Evolutionary conservation across 1,140 invertebrate genomes (phyloP).

Genomic region (Calycopis cecrops): DNA sequence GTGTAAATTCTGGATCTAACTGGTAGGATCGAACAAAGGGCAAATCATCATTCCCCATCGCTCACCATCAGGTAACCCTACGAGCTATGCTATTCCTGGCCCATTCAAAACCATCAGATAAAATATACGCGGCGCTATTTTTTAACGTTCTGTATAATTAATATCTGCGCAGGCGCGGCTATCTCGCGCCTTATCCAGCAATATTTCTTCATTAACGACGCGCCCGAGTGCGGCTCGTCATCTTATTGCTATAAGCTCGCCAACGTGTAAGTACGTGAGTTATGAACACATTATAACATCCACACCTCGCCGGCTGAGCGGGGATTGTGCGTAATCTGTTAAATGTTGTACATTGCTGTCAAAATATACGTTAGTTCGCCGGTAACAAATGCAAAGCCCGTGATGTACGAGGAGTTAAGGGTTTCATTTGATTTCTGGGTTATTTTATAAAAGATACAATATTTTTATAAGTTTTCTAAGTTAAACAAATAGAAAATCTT

Average conservation of each 20-base stretch:
- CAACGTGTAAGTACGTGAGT: constrained; percentile 32
- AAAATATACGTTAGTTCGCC: constrained; percentile 6
- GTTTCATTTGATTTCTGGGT: too few relatives aligned
- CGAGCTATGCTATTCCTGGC: background rate
- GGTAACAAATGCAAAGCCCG: background rate
- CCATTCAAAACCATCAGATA: constrained; percentile 35
- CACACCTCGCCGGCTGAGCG: constrained; percentile 23
- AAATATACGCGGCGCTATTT: constrained; percentile 15
- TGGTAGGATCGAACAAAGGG: too few relatives aligned
- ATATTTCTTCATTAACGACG: constrained; percentile 73
- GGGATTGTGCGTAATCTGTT: constrained; percentile 24
- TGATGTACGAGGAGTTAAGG: background rate
- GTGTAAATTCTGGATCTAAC: too few relatives aligned
- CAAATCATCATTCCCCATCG: too few relatives aligned
- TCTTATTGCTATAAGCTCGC: constrained; percentile 32
- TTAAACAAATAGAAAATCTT: too few relatives aligned
- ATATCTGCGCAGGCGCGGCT: constrained; percentile 46
- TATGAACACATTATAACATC: constrained; percentile 33
- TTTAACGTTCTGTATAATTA: constrained; percentile 41
- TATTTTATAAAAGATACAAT: too few relatives aligned
- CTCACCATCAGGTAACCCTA: too few relatives aligned
- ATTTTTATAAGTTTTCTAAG: too few relatives aligned
- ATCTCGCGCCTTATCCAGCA: constrained; percentile 59
- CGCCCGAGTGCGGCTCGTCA: constrained; percentile 41
- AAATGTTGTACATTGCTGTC: constrained; percentile 10